Conservation (phyloP, 2,113 vertebrate genomes). For the Rhipidura dahli region DNA sequence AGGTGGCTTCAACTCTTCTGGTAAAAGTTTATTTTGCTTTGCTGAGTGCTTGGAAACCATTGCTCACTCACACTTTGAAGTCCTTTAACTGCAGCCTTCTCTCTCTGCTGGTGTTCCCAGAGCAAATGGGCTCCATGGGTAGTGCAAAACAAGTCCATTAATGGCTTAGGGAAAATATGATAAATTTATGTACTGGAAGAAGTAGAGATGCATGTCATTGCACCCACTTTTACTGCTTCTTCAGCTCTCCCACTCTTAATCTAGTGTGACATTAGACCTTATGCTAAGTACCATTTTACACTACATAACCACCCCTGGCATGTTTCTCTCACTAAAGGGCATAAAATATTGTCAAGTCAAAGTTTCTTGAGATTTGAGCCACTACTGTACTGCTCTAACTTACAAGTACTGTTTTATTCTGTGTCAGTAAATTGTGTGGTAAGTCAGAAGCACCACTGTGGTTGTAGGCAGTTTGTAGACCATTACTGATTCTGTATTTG, state of each 20-base stretch:
- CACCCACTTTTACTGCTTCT: not conserved
- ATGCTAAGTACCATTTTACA: not conserved
- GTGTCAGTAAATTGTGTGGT: not conserved
- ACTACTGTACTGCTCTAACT: not conserved
- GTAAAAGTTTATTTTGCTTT: slow-evolving; percentile 9
- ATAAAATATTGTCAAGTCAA: not conserved
- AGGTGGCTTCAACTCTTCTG: not conserved
- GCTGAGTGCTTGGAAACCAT: not conserved
- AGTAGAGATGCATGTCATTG: not conserved
- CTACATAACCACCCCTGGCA: not conserved
- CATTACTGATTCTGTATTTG: slow-evolving; percentile 34
- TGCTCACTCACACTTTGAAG: not conserved
- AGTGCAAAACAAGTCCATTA: not conserved
- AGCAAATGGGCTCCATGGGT: not conserved
- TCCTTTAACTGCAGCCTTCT: not conserved
- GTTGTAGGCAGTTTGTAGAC: slow-evolving; percentile 41
- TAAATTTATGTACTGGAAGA: slow-evolving; percentile 16
- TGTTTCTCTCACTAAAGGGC: not conserved
- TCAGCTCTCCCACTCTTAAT: not conserved
- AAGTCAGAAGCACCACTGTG: slow-evolving; percentile 19
- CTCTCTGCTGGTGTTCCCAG: not conserved
- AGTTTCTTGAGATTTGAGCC: not conserved
- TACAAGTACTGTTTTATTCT: not conserved
- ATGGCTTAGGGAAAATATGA: not conserved
- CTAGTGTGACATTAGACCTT: not conserved